These are phyloP conservation scores for Drosophila melanosoma DNA, from an alignment of 2,888 invertebrate species.

Conservation along the genomic window DNA sequence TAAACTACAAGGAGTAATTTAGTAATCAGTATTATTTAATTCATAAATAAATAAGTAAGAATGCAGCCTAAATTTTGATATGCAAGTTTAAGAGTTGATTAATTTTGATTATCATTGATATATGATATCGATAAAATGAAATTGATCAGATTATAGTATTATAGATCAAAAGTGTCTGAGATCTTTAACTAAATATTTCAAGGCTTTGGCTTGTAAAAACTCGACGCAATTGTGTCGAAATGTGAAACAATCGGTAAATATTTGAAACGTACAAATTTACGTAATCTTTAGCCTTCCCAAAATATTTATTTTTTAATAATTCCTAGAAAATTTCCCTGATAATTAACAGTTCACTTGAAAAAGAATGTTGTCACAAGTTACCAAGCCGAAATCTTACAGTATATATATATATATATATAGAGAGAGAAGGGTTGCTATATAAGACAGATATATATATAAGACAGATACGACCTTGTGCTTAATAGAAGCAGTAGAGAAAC, in stretches of 20 bases:
- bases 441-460: slow-evolving; percentile 1
- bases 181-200: not conserved
- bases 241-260: not conserved
- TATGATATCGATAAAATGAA: not conserved
- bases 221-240: too few species aligned
- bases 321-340: not conserved
- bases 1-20: not conserved
- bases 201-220: not conserved
- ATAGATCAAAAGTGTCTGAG: not conserved
- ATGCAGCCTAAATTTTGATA: not conserved
- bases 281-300: not conserved
- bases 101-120: not conserved
- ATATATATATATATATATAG: not conserved
- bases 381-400: not conserved
- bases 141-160: not conserved
- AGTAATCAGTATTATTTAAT: not conserved
- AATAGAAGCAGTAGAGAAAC: slow-evolving; percentile 40
- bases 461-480: slow-evolving; percentile 51
- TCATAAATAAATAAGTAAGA: not conserved
- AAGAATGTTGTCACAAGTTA: not conserved
- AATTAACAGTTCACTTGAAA: not conserved
- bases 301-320: not conserved
- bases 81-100: not conserved
- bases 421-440: slow-evolving; percentile 4
- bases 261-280: not conserved